phyloP scores from a whole-genome alignment of 2,797 vertebrate species.

The Masticophis lateralis region DNA sequence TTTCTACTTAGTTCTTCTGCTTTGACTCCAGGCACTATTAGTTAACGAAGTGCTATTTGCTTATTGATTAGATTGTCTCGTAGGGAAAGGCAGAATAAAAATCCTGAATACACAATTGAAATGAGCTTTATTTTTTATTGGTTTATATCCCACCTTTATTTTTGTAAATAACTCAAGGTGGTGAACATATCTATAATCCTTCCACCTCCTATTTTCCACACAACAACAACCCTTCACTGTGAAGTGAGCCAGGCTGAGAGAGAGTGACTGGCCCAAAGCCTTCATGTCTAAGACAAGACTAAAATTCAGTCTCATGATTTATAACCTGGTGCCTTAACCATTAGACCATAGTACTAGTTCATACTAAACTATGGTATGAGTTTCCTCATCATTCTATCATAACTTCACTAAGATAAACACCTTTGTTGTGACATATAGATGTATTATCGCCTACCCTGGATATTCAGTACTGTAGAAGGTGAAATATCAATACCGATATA shows the following conservation, averaged over 20 bases:
- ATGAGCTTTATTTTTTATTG: neutral
- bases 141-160: neutral
- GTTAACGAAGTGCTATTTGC: neutral
- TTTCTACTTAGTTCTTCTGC: neutral
- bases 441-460: neutral
- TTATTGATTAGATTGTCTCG: neutral
- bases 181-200: neutral
- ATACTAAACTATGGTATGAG: neutral
- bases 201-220: neutral
- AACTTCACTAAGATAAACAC: neutral
- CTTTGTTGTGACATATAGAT: neutral
- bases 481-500: slow-evolving; percentile 5
- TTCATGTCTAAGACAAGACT: neutral
- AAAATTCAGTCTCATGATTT: neutral
- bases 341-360: neutral
- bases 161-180: neutral
- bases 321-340: neutral
- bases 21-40: neutral
- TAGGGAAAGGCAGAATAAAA: neutral
- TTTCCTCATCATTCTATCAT: neutral
- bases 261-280: neutral
- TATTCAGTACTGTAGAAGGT: neutral
- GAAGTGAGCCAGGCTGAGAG: neutral
- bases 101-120: neutral
- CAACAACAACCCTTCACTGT: neutral